Evolutionary conservation across 2,888 invertebrate genomes (phyloP), one percentile per base, ranked within the genome.

Genomic region (Callyntrura sp.): DNA sequence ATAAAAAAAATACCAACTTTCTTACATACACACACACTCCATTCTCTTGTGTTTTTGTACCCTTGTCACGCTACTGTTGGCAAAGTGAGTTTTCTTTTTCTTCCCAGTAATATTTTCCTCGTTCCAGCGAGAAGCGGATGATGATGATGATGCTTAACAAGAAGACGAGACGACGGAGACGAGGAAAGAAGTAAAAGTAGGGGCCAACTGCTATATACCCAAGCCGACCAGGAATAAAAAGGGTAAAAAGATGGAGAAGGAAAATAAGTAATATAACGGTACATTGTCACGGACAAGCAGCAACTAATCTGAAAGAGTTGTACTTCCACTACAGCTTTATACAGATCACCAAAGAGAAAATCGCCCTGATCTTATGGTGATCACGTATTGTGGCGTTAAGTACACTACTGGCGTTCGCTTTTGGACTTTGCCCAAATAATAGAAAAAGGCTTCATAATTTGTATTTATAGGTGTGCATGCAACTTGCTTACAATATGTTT

Each of bases 1-100:
- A 45, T 82, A 48, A 65, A 65, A 43, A 73, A 73, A 84, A 57
- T 84, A 85, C 85, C 23, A 73, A 73, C 85, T 85, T 85, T 73
- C 17, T 23, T 28, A 57, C 55, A n/a, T 78, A 23, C 12, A 9
- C 20, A 23, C 12, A 9, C 20, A 1, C 35, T 35, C 45, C 55
- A 12, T 51, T 55, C 57, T 25, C 28, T 17, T 17, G 23, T 70
- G 73, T 85, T 85, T 73, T 70, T 73, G 73, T 85, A 73, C 60
- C 85, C 85, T 23, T 85, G 85, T 85, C 85, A 85, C 73, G 73
- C 55, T 57, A 68, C 57, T 55, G 73, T 60, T 57, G 25, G 14
- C 43, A 85, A 68, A 70, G 68, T 55, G 68, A 57, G 85, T 85
- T 85, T 83, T 83, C 83, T 83, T 83, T 65, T 43, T 51, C 43